Percentiles rank a stretch among this genome's conserved stretches.
phyloP scores from a whole-genome alignment of 2,797 vertebrate species.

The Cirrhinus mrigala region DNA sequence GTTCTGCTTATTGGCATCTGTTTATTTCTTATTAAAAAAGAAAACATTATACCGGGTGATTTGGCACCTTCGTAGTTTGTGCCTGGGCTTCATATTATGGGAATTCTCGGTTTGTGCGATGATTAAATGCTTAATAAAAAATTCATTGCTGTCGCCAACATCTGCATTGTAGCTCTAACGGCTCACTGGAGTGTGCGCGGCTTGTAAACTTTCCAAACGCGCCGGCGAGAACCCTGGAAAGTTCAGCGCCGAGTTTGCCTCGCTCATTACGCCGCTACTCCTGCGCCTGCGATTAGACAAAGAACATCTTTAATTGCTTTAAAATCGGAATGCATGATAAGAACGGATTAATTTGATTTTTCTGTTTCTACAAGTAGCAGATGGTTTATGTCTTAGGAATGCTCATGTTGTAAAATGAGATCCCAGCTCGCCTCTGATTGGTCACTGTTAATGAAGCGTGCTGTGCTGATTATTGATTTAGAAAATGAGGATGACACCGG shows the following conservation, averaged over 20 bases:
- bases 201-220: conserved; percentile 99
- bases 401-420: conserved; percentile 99
- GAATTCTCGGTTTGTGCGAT: conserved; percentile 83
- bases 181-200: conserved; percentile 98
- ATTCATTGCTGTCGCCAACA: conserved; percentile 98
- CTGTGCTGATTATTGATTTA: conserved; percentile 99
- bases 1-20: conserved; percentile 80
- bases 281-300: conserved; percentile 99
- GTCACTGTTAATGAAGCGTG: conserved; percentile 99
- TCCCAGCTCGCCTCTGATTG: conserved; percentile 99
- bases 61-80: conserved; percentile 81
- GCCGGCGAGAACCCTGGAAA: conserved; percentile 96
- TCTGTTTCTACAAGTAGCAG: conserved; percentile 99
- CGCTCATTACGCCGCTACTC: conserved; percentile 98
- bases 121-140: conserved; percentile 92
- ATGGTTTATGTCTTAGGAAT: conserved; percentile 99
- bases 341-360: conserved; percentile 99
- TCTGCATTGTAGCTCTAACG: conserved; percentile 98
- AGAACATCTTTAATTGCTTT: conserved; percentile 99
- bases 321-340: conserved; percentile 99
- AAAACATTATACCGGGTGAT: conserved; percentile 81
- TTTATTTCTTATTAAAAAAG: conserved; percentile 85
- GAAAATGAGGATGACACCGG: conserved; percentile 99
- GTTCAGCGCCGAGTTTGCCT: conserved; percentile 99
- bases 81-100: conserved; percentile 80